Evolutionary conservation across 2,113 vertebrate genomes (phyloP), one percentile per base, ranked within the genome.

Genomic region (Antigone vipio): DNA sequence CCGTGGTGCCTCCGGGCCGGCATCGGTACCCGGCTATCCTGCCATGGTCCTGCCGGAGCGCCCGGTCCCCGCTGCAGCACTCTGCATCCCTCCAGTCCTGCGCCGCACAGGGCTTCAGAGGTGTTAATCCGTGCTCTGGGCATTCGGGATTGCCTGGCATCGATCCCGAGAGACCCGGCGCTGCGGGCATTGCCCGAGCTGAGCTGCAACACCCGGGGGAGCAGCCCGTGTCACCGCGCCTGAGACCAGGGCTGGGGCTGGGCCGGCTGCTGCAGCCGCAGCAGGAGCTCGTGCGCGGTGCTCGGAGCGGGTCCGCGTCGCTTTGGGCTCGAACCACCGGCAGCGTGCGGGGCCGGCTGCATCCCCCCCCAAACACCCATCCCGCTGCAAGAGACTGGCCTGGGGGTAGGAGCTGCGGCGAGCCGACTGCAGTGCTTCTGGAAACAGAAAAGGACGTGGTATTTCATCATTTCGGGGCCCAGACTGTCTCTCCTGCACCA

Each of bases 401-500:
- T 15, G 42, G 49, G 74, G 79, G 69, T 12, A 29, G 75, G 47
- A 87, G 59, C 26, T 11, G 68, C 1, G 1, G 29, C 0, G 2
- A 86, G 50, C 52, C 3, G 10, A 47, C 38, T 0, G 1, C 52
- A 91, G 75, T 16, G 56, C 59, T 87, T 62, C 92, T 91, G 84
- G 80, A 73, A 86, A 52, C 40, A 89, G 95, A 55, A 42, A 34
- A 85, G 92, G 88, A 85, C 53, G 3, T 2, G 35, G 75, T 27
- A 66, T 88, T 97, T 86, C 93, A 95, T 90, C 93, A 93, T 92
- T 47, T 34, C 50, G 64, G 75, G 92, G 83, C 91, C 84, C 94
- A 96, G 89, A 45, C 85, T 85, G 88, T 75, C 92, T 86, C 85
- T 94, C 69, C 81, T 76, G 80, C 79, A 94, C 90, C 95, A 92